Evolutionary conservation across 2,113 vertebrate species (phyloP), one percentile per base, ranked within the genome.

Genomic region (Scomber colias): DNA sequence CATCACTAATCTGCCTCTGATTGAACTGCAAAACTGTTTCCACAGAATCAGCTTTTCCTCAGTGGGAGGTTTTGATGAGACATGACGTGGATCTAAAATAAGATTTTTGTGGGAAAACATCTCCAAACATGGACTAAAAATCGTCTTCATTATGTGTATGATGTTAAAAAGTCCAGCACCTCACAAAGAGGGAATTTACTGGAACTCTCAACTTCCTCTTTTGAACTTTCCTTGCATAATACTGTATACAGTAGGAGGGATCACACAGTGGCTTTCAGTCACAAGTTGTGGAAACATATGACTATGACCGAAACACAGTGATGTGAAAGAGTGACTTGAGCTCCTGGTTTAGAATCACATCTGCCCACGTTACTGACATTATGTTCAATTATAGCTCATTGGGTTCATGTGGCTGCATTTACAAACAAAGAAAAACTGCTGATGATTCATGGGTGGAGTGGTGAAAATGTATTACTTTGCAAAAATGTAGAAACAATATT

Each of bases 131-230:
- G 5, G 10, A 9, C 44, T 50, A 7, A 45, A n/a, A 27, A 1
- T 30, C 27, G 12, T 53, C 54, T 40, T 46, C 7, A 14, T 65
- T 16, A 82, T 11, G 53, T 17, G 4, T n/a, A 14, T 83, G 53
- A 60, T 13, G 17, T 48, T 59, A 24, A 67, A 67, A 67, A 2
- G 11, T n/a, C 63, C 13, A 4, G 9, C 10, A 17, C 54, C 2
- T 27, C 1, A 0, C 11, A 64, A 62, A 11, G 4, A 10, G 31
- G 81, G 40, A 75, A 40, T 83, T 71, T 53, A 81, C 82, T 54
- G 81, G 19, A 85, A 82, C 27, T 67, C 46, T 40, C 35, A 60
- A 62, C 82, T 93, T 92, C 90, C 87, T 81, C 87, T 91, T 93
- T 81, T 74, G 24, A 19, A 66, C 65, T 77, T 53, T 71, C 53